These are phyloP conservation scores for Zophobas atratus DNA, from an alignment of 1,140 invertebrate species.

Conservation along the genomic window DNA sequence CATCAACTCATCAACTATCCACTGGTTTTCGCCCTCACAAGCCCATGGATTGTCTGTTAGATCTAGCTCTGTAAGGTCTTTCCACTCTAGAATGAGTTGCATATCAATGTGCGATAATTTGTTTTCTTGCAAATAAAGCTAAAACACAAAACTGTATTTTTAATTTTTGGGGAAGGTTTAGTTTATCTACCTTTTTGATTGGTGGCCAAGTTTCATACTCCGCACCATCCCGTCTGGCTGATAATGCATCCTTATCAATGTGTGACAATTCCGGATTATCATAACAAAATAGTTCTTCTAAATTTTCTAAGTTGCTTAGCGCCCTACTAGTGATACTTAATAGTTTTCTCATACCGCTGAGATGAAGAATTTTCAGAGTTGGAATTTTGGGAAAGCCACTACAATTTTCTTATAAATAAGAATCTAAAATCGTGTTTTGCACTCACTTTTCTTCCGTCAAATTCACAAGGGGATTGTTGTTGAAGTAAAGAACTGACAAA, in stretches of 20 bases:
- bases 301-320: slow-evolving; percentile 69
- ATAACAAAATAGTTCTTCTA: slow-evolving; percentile 72
- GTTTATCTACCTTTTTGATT: slow-evolving; percentile 71
- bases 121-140: slow-evolving; percentile 79
- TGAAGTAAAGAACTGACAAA: slow-evolving; percentile 75
- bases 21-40: slow-evolving; percentile 83
- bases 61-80: slow-evolving; percentile 75
- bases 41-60: slow-evolving; percentile 80
- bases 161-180: not conserved
- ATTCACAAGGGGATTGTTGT: slow-evolving; percentile 77
- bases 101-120: slow-evolving; percentile 75
- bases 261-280: slow-evolving; percentile 73
- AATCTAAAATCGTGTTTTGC: no score
- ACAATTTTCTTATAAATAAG: slow-evolving; percentile 52
- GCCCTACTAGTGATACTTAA: slow-evolving; percentile 70
- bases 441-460: slow-evolving; percentile 68
- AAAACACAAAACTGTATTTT: slow-evolving; percentile 52
- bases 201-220: slow-evolving; percentile 72
- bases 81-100: slow-evolving; percentile 76
- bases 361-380: slow-evolving; percentile 74
- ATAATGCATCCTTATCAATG: slow-evolving; percentile 72
- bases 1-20: slow-evolving; percentile 77
- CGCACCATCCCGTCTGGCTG: no score
- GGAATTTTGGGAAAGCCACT: slow-evolving; percentile 76
- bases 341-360: slow-evolving; percentile 76